Percentiles rank a stretch among this genome's conserved stretches.
phyloP scores from a whole-genome alignment of 2,797 vertebrate species.

The Phataginus tetradactyla region DNA sequence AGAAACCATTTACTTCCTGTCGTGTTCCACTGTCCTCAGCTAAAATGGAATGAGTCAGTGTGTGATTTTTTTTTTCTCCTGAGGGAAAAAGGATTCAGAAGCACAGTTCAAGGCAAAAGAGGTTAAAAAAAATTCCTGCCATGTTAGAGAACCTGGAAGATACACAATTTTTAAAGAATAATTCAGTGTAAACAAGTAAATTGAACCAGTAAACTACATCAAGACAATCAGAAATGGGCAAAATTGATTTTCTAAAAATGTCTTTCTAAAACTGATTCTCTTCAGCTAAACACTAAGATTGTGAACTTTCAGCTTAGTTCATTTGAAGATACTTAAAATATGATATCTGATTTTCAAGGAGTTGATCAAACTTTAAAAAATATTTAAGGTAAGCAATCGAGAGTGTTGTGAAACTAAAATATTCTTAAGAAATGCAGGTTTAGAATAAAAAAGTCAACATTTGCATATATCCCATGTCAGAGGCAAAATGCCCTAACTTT shows the following conservation, averaged over 20 bases:
- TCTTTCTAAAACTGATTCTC: conserved; percentile 30
- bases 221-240: background rate
- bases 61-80: background rate
- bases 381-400: conserved; percentile 33
- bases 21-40: background rate
- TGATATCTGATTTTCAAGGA: conserved; percentile 5
- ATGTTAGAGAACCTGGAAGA: background rate
- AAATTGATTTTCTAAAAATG: conserved; percentile 9
- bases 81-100: background rate
- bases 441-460: background rate
- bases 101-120: background rate
- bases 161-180: background rate
- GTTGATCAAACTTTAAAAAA: background rate
- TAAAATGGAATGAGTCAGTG: background rate
- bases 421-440: conserved; percentile 11
- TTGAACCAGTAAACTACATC: conserved; percentile 40
- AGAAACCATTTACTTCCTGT: background rate
- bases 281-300: background rate
- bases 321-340: conserved; percentile 30
- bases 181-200: conserved; percentile 26
- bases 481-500: background rate
- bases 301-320: background rate
- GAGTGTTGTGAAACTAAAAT: conserved; percentile 12
- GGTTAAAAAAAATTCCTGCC: background rate
- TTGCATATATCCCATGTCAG: background rate